Percentiles rank a stretch among this genome's conserved stretches.
phyloP scores from a whole-genome alignment of 1,140 invertebrate genomes.

The Drosophila kurseongensis region DNA sequence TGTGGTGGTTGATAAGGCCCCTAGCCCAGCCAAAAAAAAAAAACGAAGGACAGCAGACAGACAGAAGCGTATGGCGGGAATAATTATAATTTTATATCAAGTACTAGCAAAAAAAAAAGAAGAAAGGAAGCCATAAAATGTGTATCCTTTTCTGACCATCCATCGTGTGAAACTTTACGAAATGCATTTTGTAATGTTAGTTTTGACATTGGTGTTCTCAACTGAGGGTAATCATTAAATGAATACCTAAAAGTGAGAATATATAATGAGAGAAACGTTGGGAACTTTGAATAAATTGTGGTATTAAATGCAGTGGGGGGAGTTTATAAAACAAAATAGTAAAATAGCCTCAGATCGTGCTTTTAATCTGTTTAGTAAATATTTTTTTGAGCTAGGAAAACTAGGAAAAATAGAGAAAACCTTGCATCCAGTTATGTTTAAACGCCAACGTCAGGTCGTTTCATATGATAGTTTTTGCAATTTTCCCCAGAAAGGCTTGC shows the following conservation, averaged over 20 bases:
- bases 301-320: neutral
- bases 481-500: neutral
- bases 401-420: too few relatives aligned
- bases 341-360: too few relatives aligned
- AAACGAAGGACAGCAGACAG: conserved; percentile 32
- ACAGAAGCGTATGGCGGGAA: conserved; percentile 62
- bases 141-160: conserved; percentile 64
- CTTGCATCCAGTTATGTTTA: neutral
- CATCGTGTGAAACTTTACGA: conserved; percentile 57
- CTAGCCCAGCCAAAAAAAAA: conserved; percentile 10
- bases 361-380: too few relatives aligned
- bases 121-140: conserved; percentile 66
- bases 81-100: conserved; percentile 81
- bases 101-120: conserved; percentile 46
- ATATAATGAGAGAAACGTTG: conserved; percentile 8
- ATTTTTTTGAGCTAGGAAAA: too few relatives aligned
- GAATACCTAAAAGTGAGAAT: conserved; percentile 10
- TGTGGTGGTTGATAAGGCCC: conserved; percentile 62
- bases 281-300: neutral
- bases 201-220: conserved; percentile 18
- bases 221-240: conserved; percentile 4
- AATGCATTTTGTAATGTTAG: conserved; percentile 39
- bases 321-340: neutral
- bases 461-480: neutral
- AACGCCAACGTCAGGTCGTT: too few relatives aligned